Percentiles rank a stretch among this genome's conserved stretches.
These are phyloP conservation scores for Chrysopilus asiliformis DNA, from an alignment of 2,888 invertebrate genomes.

Conservation along the genomic window DNA sequence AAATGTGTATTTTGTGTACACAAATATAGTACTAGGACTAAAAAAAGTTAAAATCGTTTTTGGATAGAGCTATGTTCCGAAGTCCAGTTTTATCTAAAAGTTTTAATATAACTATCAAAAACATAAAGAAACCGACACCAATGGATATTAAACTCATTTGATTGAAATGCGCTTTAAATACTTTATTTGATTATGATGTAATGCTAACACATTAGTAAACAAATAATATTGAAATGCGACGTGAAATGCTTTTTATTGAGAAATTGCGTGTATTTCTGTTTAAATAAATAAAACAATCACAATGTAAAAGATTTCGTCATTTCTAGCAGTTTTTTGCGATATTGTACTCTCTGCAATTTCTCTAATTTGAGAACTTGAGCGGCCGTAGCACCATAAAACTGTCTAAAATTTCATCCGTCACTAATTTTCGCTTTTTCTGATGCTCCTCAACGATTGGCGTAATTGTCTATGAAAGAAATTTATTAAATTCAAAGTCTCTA, in stretches of 20 bases:
- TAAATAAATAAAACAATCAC: not conserved
- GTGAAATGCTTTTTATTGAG: not conserved
- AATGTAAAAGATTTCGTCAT: not conserved
- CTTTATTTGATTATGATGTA: not conserved
- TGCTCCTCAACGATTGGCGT: constrained; percentile 69
- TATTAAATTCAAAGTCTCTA: not conserved
- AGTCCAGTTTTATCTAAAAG: too few relatives aligned
- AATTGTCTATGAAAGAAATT: constrained; percentile 35
- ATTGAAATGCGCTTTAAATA: too few relatives aligned
- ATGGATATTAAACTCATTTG: too few relatives aligned
- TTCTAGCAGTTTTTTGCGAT: too few relatives aligned
- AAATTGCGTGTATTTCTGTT: not conserved
- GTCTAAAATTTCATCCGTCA: constrained; percentile 75
- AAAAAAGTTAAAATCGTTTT: too few relatives aligned
- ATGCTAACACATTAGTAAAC: not conserved
- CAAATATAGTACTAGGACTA: too few relatives aligned
- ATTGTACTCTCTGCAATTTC: not conserved
- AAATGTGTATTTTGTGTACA: too few relatives aligned
- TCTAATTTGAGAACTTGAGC: constrained; percentile 40
- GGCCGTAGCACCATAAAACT: constrained; percentile 76
- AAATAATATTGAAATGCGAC: not conserved
- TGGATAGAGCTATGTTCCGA: too few relatives aligned
- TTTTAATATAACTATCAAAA: too few relatives aligned
- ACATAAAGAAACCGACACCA: too few relatives aligned
- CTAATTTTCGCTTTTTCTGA: constrained; percentile 60